A percentile compares a stretch with the other conserved stretches of the same genome.
Conservation (phyloP, 1,140 invertebrate species). For the Halictus rubicundus region DNA sequence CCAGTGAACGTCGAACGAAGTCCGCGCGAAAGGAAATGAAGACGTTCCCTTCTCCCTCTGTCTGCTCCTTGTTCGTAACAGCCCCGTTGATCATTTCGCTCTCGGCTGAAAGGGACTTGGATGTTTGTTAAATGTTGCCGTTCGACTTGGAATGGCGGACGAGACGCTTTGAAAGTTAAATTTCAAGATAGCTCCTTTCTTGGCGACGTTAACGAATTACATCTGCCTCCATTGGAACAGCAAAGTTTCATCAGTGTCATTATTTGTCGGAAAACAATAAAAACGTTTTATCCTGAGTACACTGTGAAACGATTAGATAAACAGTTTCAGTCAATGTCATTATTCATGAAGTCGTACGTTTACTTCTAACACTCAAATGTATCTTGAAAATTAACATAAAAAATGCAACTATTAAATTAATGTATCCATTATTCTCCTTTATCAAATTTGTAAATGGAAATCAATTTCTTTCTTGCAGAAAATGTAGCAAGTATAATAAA, state of each 20-base stretch:
- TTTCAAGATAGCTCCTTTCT: not conserved
- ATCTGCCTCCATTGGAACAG: not conserved
- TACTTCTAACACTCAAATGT: too few relatives aligned
- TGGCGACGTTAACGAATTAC: constrained; percentile 22
- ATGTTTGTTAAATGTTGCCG: constrained; percentile 38
- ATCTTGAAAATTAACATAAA: too few relatives aligned
- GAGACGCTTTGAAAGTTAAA: constrained; percentile 25
- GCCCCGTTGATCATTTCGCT: constrained; percentile 33
- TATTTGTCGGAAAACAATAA: not conserved
- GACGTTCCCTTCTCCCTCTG: not conserved
- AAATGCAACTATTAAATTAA: too few relatives aligned
- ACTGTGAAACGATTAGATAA: too few relatives aligned
- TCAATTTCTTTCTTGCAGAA: too few relatives aligned
- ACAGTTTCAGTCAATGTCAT: too few relatives aligned
- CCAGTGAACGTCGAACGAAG: constrained; percentile 8
- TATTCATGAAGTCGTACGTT: too few relatives aligned
- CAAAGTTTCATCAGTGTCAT: not conserved
- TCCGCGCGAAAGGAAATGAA: constrained; percentile 9
- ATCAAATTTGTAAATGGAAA: too few relatives aligned
- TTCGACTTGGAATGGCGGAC: constrained; percentile 4
- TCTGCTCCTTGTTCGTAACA: not conserved
- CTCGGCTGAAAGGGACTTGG: not conserved
- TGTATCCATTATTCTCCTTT: too few relatives aligned
- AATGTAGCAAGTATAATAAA: too few relatives aligned
- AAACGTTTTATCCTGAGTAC: too few relatives aligned